Conservation (phyloP, 2,888 invertebrate species). For the Peribatodes rhomboidaria region DNA sequence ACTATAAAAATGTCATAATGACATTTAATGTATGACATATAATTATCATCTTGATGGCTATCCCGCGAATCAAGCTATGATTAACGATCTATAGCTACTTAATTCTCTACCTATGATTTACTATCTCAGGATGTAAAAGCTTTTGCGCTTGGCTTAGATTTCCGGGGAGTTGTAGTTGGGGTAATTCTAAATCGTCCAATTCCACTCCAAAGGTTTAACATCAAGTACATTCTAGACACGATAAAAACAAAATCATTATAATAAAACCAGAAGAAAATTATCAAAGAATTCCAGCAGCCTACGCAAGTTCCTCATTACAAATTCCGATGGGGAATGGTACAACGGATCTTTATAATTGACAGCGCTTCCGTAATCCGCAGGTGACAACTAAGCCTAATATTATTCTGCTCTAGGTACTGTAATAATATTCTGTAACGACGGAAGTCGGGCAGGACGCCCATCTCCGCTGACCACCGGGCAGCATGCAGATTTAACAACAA, state of each 20-base stretch:
- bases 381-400: slow-evolving; percentile 6
- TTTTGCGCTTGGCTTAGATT: too few species aligned
- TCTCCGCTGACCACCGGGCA: slow-evolving; percentile 32
- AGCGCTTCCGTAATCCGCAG: slow-evolving; percentile 21
- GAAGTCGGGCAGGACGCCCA: slow-evolving; percentile 30
- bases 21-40: too few species aligned
- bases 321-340: slow-evolving; percentile 17
- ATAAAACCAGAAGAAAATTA: slow-evolving; percentile 7
- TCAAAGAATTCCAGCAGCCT: slow-evolving; percentile 10
- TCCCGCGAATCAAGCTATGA: too few species aligned
- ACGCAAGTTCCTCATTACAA: background rate
- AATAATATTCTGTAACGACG: slow-evolving; percentile 8
- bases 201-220: too few species aligned
- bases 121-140: too few species aligned
- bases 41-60: too few species aligned
- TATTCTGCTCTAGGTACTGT: slow-evolving; percentile 4
- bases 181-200: too few species aligned
- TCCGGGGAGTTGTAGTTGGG: too few species aligned
- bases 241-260: background rate
- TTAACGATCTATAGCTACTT: too few species aligned
- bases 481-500: background rate
- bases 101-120: too few species aligned
- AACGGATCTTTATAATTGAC: slow-evolving; percentile 30
- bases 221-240: background rate
- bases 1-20: too few species aligned